Conservation (phyloP, 2,888 invertebrate species). For the Limnephilus lunatus region DNA sequence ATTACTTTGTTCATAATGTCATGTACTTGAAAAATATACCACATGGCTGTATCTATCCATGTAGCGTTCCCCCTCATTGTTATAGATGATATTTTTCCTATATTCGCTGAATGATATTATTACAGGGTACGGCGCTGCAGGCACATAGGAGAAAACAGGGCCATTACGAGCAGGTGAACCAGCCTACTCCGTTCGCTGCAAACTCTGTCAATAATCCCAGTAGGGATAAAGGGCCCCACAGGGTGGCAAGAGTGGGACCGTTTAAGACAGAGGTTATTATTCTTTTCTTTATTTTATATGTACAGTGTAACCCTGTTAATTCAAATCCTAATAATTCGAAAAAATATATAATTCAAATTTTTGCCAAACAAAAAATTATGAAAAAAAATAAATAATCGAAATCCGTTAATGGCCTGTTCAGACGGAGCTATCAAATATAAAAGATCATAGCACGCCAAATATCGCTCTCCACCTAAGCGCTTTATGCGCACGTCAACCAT, state of each 20-base stretch:
- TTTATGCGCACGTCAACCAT: too few species aligned
- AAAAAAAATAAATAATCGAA: too few species aligned
- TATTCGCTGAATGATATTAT: conserved; percentile 53
- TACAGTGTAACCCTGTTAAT: too few species aligned
- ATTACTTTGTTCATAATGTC: neutral
- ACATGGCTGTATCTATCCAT: neutral
- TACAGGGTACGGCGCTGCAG: conserved; percentile 78
- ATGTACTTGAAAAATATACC: neutral
- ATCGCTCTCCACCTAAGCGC: too few species aligned
- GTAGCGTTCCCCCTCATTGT: neutral
- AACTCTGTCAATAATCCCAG: conserved; percentile 62
- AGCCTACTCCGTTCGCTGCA: conserved; percentile 53
- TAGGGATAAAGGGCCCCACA: conserved; percentile 57
- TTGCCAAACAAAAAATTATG: too few species aligned
- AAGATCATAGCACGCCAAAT: too few species aligned
- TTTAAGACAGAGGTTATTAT: conserved; percentile 50
- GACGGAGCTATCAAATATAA: too few species aligned
- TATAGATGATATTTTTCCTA: neutral
- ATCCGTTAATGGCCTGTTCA: too few species aligned
- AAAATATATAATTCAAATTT: too few species aligned
- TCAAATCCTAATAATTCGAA: too few species aligned
- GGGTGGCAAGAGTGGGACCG: conserved; percentile 56
- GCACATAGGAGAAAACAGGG: conserved; percentile 80
- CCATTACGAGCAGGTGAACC: conserved; percentile 71
- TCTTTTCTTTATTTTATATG: neutral